phyloP scores from a whole-genome alignment of 2,113 vertebrate species.

The Potamarius usumacintae region DNA sequence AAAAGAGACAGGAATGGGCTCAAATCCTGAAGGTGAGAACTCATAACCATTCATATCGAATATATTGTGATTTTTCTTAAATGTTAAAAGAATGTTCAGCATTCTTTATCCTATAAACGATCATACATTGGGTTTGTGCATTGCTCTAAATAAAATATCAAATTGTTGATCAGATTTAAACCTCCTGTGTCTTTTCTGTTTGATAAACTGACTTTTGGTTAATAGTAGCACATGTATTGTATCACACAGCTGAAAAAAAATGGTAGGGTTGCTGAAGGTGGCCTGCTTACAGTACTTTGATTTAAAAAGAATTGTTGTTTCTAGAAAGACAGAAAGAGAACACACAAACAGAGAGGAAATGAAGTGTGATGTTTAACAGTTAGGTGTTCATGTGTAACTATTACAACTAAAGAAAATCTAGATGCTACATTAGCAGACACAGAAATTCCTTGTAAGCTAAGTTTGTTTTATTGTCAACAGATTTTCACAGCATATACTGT shows the following conservation, averaged over 20 bases:
- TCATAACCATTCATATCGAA: neutral
- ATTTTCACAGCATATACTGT: neutral
- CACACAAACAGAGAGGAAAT: too few species aligned
- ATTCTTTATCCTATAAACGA: neutral
- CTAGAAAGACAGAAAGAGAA: neutral
- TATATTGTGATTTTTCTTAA: neutral
- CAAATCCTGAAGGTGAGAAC: neutral
- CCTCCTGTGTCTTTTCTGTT: neutral
- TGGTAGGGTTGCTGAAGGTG: conserved; percentile 5
- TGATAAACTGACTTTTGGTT: conserved; percentile 9
- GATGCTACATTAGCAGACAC: neutral
- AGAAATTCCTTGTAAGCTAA: neutral
- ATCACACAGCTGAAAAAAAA: neutral
- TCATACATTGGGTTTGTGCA: neutral
- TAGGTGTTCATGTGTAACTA: neutral
- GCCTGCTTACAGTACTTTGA: neutral
- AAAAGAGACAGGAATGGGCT: neutral
- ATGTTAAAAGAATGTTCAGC: neutral
- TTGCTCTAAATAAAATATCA: neutral
- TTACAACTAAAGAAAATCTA: neutral
- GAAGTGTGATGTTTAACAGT: neutral
- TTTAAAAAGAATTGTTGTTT: neutral
- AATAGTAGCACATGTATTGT: conserved; percentile 9
- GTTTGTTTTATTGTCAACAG: neutral
- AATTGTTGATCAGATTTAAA: neutral